A percentile compares a stretch with the other conserved stretches of the same genome.
These are phyloP conservation scores for Philonicus albiceps DNA, from an alignment of 2,888 invertebrate species.

Conservation along the genomic window DNA sequence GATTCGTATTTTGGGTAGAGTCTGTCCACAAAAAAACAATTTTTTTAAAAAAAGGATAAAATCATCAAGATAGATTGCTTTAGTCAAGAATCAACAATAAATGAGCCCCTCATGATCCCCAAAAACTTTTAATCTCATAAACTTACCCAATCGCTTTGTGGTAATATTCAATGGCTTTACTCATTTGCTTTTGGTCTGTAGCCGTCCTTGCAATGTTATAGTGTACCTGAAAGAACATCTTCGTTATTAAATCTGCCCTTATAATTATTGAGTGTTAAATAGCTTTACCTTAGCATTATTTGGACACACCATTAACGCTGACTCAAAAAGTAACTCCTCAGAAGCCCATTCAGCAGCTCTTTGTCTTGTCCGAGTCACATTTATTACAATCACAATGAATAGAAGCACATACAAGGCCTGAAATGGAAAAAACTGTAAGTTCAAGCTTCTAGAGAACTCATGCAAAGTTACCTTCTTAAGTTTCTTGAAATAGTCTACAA, in stretches of 20 bases:
- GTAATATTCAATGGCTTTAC: conserved; percentile 80
- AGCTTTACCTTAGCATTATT: conserved; percentile 86
- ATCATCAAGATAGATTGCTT: not conserved
- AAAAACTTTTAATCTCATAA: not conserved
- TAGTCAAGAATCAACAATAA: too few species aligned
- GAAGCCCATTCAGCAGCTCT: conserved; percentile 82
- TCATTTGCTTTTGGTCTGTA: conserved; percentile 74
- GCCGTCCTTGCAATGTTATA: conserved; percentile 93
- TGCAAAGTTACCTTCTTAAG: not conserved
- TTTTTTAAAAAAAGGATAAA: not conserved
- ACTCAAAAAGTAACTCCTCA: conserved; percentile 80
- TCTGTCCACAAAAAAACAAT: conserved; percentile 60
- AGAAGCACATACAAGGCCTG: conserved; percentile 55
- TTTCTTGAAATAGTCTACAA: conserved; percentile 68
- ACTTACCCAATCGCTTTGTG: conserved; percentile 74
- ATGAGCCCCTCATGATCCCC: too few species aligned
- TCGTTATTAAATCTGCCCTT: not conserved
- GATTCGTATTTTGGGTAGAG: conserved; percentile 94
- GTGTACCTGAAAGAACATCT: conserved; percentile 53
- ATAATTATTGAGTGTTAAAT: not conserved
- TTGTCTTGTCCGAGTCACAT: conserved; percentile 66
- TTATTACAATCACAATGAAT: conserved; percentile 50
- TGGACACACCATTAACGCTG: conserved; percentile 88
- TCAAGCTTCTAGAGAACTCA: not conserved
- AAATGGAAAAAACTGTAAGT: conserved; percentile 55